Evolutionary conservation across 2,888 invertebrate genomes (phyloP), one percentile per base, ranked within the genome.

Genomic region (Rotaria sp.): DNA sequence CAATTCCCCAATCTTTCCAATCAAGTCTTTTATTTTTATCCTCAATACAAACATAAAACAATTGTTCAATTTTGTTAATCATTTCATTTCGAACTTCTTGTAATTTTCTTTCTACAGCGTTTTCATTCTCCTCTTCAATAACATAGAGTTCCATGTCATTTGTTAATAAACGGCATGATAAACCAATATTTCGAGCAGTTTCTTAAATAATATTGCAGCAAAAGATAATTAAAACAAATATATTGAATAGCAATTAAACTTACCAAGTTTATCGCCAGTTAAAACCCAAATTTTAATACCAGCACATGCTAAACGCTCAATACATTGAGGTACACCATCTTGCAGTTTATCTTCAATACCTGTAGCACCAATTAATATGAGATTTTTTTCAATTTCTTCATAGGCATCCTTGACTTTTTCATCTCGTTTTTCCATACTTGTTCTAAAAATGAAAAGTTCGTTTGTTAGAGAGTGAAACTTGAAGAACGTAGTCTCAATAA

Each of bases 311-410:
- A 99, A 93, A 92, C 96, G 97, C 86, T 96, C 96, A 91, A 99
- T 99, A 5, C 96, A 94, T 90, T 96, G 95, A 0, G 93, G 93
- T 0, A 99, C 99, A 85, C 97, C 98, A 90, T 99, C 99, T 92
- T 99, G 99, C 89, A 99, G 93, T 92, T 99, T 99, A 92, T 99
- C 99, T 92, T 99, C 99, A 89, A 99, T 98, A 85, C 98, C 99
- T 85, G 98, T 97, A 30, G 96, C 97, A 85, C 99, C 97, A 74
- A 96, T 91, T 86, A 98, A 92, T 85, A 93, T 93, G 93, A 99
- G 93, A 90, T 96, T 95, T 88, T 94, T 94, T 92, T 99, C 99
- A 89, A 99, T 96, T 92, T 98, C 97, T 92, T 99, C 98, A 92
- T 97, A 98, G 89, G 97, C 94, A 38, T 94, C 95, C 91, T 96